These are phyloP conservation scores for Falco novaeseelandiae DNA, from an alignment of 2,797 vertebrate genomes.

Conservation along the genomic window DNA sequence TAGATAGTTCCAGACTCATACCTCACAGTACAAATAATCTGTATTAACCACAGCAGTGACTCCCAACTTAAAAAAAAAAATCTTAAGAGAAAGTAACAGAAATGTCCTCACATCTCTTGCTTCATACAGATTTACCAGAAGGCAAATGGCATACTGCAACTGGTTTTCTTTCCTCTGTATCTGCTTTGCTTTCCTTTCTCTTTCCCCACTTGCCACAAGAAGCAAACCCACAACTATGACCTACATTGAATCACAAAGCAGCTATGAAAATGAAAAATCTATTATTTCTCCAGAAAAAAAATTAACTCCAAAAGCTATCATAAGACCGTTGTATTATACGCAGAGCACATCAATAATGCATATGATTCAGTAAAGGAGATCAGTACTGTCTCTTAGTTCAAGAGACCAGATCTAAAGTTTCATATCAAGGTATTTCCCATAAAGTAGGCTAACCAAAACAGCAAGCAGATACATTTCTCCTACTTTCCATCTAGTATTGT, in stretches of 20 bases:
- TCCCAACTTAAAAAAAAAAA: background rate
- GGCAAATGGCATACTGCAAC: background rate
- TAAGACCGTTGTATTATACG: background rate
- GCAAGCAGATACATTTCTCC: conserved; percentile 33
- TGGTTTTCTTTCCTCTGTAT: background rate
- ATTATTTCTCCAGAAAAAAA: background rate
- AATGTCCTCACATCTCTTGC: background rate
- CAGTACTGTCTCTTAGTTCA: background rate
- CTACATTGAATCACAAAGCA: background rate
- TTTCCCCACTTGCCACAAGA: background rate
- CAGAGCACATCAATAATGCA: background rate
- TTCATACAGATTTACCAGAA: background rate
- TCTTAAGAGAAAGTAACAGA: background rate
- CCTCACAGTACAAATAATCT: background rate
- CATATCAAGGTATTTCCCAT: background rate
- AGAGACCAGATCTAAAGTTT: conserved; percentile 33
- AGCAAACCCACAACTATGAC: background rate
- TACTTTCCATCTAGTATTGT: conserved; percentile 67
- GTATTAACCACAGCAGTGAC: background rate
- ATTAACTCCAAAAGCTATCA: background rate
- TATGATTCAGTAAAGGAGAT: background rate
- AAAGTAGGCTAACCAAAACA: conserved; percentile 78
- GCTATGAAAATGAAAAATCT: background rate
- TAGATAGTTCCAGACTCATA: background rate
- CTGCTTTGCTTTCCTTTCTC: background rate